Evolutionary conservation across 2,113 vertebrate genomes (phyloP).

Genomic region (cattle (Bos taurus)): DNA sequence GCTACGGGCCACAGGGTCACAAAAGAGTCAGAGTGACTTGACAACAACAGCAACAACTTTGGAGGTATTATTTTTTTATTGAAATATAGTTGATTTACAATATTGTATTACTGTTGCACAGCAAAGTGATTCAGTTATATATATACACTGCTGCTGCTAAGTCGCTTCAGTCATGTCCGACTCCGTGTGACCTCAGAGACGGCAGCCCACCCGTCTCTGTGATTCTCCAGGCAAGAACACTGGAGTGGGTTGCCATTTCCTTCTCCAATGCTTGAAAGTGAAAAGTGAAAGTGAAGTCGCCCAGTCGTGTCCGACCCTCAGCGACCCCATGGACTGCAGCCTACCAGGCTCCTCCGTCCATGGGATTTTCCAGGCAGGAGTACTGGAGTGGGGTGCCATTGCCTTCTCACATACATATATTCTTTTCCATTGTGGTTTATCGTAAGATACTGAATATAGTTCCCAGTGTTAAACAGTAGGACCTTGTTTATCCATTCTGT

Average conservation of each 20-base stretch:
- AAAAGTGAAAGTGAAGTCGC: no score
- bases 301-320: no score
- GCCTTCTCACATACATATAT: not conserved
- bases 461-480: not conserved
- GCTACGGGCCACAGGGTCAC: not conserved
- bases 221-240: no score
- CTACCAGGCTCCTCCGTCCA: no score
- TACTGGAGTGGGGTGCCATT: no score
- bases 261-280: no score
- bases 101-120: not conserved
- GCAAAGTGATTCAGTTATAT: not conserved
- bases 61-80: not conserved
- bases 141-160: not conserved
- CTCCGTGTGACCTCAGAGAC: no score
- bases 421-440: not conserved
- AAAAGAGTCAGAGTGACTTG: not conserved
- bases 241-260: no score
- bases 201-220: no score
- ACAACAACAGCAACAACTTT: not conserved
- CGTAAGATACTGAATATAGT: not conserved
- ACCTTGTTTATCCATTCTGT: not conserved
- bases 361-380: no score
- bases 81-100: not conserved
- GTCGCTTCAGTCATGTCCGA: no score
- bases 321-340: no score